Percentiles rank a stretch among this genome's conserved stretches.
Conservation (phyloP, 1,140 invertebrate genomes). For the Paralvinella palmiformis region DNA sequence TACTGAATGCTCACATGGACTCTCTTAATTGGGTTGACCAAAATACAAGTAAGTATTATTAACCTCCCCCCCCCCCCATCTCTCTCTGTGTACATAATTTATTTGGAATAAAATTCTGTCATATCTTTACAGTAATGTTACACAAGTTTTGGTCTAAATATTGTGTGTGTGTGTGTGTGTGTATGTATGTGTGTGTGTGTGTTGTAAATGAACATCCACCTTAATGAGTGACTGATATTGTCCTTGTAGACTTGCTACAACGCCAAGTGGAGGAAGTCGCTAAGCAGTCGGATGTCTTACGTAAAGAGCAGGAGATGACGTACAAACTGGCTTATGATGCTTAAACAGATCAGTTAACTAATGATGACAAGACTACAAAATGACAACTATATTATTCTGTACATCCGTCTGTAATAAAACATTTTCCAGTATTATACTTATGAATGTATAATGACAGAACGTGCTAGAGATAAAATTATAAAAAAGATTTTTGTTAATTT, state of each 20-base stretch:
- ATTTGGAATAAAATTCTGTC: not conserved
- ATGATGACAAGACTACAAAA: no score
- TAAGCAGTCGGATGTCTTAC: constrained; percentile 71
- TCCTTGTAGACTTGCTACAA: constrained; percentile 58
- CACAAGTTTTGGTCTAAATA: no score
- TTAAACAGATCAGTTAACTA: no score
- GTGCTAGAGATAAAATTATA: no score
- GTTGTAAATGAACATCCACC: not conserved
- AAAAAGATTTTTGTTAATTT: no score
- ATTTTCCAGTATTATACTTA: no score
- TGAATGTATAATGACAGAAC: no score
- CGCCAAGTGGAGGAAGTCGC: constrained; percentile 75
- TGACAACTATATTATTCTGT: no score
- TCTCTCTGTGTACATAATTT: not conserved
- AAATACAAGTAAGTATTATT: constrained; percentile 36
- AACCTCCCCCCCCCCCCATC: not conserved
- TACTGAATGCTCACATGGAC: constrained; percentile 93
- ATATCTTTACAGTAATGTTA: not conserved
- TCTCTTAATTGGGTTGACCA: constrained; percentile 80
- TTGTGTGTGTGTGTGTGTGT: not conserved
- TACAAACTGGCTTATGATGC: constrained; percentile 44
- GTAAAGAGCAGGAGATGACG: constrained; percentile 64
- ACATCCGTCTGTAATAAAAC: no score
- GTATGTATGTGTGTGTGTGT: not conserved
- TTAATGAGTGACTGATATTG: constrained; percentile 1